Percentiles rank a stretch among this genome's conserved stretches.
phyloP scores from a whole-genome alignment of 2,113 vertebrate genomes.

The Thomomys bottae region DNA sequence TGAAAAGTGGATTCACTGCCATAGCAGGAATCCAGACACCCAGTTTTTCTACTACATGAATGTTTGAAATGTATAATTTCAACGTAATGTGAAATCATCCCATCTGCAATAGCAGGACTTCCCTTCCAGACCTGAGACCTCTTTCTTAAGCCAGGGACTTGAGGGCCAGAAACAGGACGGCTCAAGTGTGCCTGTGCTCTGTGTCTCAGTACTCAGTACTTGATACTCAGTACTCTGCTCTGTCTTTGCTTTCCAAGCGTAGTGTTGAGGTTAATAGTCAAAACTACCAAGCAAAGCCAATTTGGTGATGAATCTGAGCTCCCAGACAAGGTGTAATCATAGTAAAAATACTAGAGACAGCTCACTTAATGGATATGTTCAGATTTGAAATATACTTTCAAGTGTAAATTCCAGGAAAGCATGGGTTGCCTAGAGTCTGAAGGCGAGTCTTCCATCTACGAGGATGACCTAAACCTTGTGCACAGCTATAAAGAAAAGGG shows the following conservation, averaged over 20 bases:
- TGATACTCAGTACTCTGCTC: constrained; percentile 57
- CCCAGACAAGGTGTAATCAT: neutral
- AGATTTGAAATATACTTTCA: neutral
- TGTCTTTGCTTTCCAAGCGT: constrained; percentile 83
- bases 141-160: constrained; percentile 62
- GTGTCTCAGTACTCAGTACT: constrained; percentile 60
- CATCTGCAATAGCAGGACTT: neutral
- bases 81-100: neutral
- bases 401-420: neutral
- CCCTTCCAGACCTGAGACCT: neutral
- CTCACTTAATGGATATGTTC: neutral
- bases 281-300: constrained; percentile 59
- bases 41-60: neutral
- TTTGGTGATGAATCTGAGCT: neutral
- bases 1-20: neutral
- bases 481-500: rapidly evolving
- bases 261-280: constrained; percentile 74
- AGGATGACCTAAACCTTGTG: too few species aligned
- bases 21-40: neutral
- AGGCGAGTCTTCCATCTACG: neutral
- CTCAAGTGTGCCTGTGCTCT: constrained; percentile 75
- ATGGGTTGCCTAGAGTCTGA: neutral
- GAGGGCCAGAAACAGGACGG: constrained; percentile 81
- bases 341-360: neutral
- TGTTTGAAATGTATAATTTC: neutral